Evolutionary conservation across 2,888 invertebrate genomes (phyloP).

Genomic region (Athetis lepigone): DNA sequence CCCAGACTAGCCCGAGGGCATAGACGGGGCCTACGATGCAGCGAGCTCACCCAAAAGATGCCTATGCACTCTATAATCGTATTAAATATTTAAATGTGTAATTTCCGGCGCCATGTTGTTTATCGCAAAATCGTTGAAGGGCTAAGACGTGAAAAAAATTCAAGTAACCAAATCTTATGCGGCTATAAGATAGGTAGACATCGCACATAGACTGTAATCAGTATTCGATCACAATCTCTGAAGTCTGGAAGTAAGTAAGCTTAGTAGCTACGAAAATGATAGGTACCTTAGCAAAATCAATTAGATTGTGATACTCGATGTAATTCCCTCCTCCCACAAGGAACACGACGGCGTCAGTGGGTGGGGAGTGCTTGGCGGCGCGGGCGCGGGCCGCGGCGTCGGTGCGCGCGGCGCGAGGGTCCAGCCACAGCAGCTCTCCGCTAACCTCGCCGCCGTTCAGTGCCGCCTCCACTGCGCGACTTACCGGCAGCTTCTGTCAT

Average conservation of each 20-base stretch:
- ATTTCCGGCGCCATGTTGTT: no score
- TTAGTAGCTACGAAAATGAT: not conserved
- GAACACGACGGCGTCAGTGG: slow-evolving; percentile 97
- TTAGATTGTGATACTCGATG: slow-evolving; percentile 99
- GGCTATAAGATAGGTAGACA: not conserved
- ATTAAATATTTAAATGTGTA: no score
- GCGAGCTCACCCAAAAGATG: no score
- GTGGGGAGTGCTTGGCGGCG: slow-evolving; percentile 92
- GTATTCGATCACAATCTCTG: no score
- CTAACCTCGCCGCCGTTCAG: slow-evolving; percentile 92
- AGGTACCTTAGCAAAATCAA: slow-evolving; percentile 98
- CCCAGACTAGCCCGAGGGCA: no score
- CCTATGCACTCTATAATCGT: no score
- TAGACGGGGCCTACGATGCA: no score
- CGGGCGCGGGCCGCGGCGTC: slow-evolving; percentile 89
- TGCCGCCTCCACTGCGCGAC: slow-evolving; percentile 95
- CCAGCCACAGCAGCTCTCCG: slow-evolving; percentile 97
- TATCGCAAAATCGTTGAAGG: no score
- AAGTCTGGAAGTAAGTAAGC: no score
- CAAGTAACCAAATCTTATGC: not conserved
- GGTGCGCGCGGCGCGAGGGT: slow-evolving; percentile 97
- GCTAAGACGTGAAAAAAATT: not conserved
- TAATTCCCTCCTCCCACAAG: slow-evolving; percentile 99
- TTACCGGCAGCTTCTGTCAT: slow-evolving; percentile 96
- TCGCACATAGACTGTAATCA: not conserved